phyloP scores from a whole-genome alignment of 2,113 vertebrate species.

The Ranitomeya imitator region DNA sequence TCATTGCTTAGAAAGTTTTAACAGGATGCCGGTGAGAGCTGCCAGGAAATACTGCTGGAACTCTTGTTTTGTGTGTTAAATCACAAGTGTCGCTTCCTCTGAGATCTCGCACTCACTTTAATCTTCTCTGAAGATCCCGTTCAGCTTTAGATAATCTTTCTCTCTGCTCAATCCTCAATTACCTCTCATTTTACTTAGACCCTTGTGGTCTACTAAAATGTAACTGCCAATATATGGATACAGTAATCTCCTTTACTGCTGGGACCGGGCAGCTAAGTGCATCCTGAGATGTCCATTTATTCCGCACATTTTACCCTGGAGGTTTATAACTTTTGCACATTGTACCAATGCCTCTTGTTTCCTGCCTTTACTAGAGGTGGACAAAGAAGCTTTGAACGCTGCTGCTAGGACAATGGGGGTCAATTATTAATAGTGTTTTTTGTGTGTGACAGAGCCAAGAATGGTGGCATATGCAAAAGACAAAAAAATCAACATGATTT shows the following conservation, averaged over 20 bases:
- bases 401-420: neutral
- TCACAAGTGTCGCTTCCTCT: slow-evolving; percentile 37
- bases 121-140: slow-evolving; percentile 29
- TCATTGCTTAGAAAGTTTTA: slow-evolving; percentile 14
- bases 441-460: too few relatives aligned
- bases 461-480: too few relatives aligned
- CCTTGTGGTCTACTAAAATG: slow-evolving; percentile 22
- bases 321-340: neutral
- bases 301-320: neutral
- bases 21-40: slow-evolving; percentile 10
- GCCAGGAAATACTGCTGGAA: slow-evolving; percentile 36
- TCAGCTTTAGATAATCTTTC: slow-evolving; percentile 29
- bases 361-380: too few relatives aligned
- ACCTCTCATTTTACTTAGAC: slow-evolving; percentile 18
- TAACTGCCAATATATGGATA: slow-evolving; percentile 18
- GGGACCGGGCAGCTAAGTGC: neutral
- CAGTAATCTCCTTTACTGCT: slow-evolving; percentile 22
- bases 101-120: slow-evolving; percentile 27
- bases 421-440: too few relatives aligned
- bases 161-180: slow-evolving; percentile 30
- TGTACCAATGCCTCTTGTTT: neutral
- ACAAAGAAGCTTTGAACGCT: neutral
- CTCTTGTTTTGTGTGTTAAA: slow-evolving; percentile 32
- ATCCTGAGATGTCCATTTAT: neutral
- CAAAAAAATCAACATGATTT: too few relatives aligned